phyloP scores from a whole-genome alignment of 2,888 invertebrate species.

The Troides aeacus region DNA sequence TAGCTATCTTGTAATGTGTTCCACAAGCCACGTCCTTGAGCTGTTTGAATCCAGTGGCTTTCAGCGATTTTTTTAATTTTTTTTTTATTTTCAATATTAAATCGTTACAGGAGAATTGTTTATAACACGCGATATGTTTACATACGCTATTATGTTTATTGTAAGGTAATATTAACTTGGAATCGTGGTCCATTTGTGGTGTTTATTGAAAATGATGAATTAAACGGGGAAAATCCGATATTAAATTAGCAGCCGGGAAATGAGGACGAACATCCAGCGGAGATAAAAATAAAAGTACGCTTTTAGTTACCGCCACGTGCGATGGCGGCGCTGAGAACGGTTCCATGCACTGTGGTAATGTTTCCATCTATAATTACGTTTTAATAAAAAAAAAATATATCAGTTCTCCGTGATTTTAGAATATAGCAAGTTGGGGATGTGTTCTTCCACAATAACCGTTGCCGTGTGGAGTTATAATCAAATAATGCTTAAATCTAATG shows the following conservation, averaged over 20 bases:
- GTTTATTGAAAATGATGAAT: slow-evolving; percentile 14
- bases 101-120: not conserved
- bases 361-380: slow-evolving; percentile 18
- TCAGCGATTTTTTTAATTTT: no score
- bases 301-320: slow-evolving; percentile 17
- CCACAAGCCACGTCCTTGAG: no score
- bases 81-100: not conserved
- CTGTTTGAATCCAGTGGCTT: no score
- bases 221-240: slow-evolving; percentile 25
- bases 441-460: no score
- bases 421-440: not conserved
- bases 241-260: slow-evolving; percentile 23
- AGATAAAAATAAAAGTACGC: slow-evolving; percentile 26
- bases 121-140: not conserved
- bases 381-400: slow-evolving; percentile 8
- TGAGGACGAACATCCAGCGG: slow-evolving; percentile 25
- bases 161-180: not conserved
- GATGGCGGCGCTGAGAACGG: slow-evolving; percentile 12
- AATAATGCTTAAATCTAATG: no score
- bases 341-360: slow-evolving; percentile 3
- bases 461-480: no score
- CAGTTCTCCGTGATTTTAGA: not conserved
- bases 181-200: not conserved
- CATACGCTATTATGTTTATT: not conserved
- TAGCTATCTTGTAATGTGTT: no score